Percentiles rank a stretch among this genome's conserved stretches.
Conservation (phyloP, 2,797 vertebrate genomes). For the Falco biarmicus region DNA sequence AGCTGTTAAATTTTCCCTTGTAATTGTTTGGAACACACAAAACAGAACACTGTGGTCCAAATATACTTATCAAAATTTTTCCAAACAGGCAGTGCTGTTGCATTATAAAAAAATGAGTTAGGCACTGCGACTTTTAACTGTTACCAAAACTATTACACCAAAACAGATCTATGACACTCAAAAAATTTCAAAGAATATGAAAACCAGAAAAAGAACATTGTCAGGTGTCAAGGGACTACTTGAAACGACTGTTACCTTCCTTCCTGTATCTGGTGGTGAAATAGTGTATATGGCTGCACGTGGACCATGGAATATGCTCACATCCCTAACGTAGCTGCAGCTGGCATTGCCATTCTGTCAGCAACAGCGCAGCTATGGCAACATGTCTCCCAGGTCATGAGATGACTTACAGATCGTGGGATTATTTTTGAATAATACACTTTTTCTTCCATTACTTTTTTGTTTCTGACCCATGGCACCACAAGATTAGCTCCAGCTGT, state of each 20-base stretch:
- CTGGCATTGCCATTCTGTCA: background rate
- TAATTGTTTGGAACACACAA: background rate
- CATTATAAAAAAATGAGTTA: background rate
- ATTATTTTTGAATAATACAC: background rate
- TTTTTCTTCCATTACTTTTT: background rate
- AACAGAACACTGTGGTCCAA: background rate
- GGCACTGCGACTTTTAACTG: background rate
- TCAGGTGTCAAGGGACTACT: background rate
- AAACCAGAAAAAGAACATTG: background rate
- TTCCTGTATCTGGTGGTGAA: background rate
- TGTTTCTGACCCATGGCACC: background rate
- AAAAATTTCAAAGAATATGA: background rate
- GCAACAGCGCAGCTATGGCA: background rate
- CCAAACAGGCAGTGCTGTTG: accelerated
- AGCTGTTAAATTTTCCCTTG: background rate
- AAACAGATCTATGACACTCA: background rate
- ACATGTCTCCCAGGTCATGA: background rate
- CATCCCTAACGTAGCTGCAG: background rate
- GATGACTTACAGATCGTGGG: background rate
- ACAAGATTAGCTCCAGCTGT: background rate
- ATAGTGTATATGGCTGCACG: background rate
- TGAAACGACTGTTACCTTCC: background rate
- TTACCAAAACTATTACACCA: background rate
- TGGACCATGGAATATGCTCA: background rate
- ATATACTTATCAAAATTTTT: background rate